Evolutionary conservation across 2,888 invertebrate species (phyloP).

Genomic region (Dinocampus coccinellae): DNA sequence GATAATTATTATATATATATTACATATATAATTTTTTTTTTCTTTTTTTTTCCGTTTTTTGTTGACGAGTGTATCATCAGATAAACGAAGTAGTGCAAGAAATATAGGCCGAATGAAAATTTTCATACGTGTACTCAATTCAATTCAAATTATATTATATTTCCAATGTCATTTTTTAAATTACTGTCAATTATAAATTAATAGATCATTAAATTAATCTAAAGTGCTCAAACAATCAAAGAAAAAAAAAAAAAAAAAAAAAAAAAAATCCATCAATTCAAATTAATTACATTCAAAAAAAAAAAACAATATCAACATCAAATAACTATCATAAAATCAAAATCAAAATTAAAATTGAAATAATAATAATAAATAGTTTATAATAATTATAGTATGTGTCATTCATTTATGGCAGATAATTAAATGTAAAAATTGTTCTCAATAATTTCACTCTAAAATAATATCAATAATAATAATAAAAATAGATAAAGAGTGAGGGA

Average conservation of each 20-base stretch:
- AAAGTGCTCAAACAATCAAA: too few relatives aligned
- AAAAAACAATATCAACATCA: too few relatives aligned
- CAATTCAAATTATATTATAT: conserved; percentile 23
- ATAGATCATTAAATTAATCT: neutral
- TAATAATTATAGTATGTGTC: neutral
- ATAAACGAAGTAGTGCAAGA: conserved; percentile 41
- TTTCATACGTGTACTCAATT: conserved; percentile 39
- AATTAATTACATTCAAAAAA: too few relatives aligned
- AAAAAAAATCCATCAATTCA: too few relatives aligned
- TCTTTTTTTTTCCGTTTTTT: too few relatives aligned
- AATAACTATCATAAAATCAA: neutral
- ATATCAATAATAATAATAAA: too few relatives aligned
- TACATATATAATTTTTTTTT: conserved; percentile 14
- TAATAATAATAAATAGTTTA: neutral
- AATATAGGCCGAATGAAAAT: conserved; percentile 47
- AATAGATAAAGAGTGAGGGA: too few relatives aligned
- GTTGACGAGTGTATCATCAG: neutral
- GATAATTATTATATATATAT: neutral
- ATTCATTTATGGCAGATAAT: neutral
- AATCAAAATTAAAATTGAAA: neutral
- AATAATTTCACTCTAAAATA: conserved; percentile 1
- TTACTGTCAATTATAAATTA: conserved; percentile 11
- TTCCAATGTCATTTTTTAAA: conserved; percentile 32
- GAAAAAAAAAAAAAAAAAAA: too few relatives aligned
- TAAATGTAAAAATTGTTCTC: conserved; percentile 12